Conservation (phyloP, 2,113 vertebrate genomes). For the Accipiter virgatus region DNA sequence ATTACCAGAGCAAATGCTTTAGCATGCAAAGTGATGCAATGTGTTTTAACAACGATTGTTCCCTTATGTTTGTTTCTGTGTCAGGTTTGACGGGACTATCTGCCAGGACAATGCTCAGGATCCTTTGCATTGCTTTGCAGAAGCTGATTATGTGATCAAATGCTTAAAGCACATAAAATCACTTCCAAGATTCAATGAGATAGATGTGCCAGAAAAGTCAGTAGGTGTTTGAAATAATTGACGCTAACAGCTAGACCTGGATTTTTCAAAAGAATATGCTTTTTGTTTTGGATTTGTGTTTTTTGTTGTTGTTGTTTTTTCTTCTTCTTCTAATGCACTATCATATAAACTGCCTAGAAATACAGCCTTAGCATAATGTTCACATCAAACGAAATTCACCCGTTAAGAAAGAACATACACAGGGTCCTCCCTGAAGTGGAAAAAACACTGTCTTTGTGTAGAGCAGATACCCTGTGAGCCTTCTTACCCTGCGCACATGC, state of each 20-base stretch:
- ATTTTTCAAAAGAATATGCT: slow-evolving; percentile 37
- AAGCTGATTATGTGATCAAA: slow-evolving; percentile 30
- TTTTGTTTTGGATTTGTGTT: neutral
- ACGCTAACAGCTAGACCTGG: neutral
- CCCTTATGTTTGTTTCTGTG: slow-evolving; percentile 35
- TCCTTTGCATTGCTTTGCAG: slow-evolving; percentile 1
- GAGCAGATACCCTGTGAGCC: neutral
- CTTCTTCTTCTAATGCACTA: neutral
- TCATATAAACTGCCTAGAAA: slow-evolving; percentile 20
- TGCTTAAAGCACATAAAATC: slow-evolving; percentile 30
- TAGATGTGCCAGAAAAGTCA: slow-evolving; percentile 45
- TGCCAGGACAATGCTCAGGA: slow-evolving; percentile 18
- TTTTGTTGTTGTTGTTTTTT: neutral
- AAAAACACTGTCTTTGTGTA: neutral
- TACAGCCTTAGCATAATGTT: slow-evolving; percentile 45
- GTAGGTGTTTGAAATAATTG: slow-evolving; percentile 45
- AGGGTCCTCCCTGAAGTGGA: neutral
- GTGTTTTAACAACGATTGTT: slow-evolving; percentile 54
- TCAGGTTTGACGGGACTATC: slow-evolving; percentile 28
- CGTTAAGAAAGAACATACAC: neutral
- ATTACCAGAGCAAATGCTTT: slow-evolving; percentile 55
- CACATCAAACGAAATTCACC: slow-evolving; percentile 48
- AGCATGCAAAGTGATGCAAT: slow-evolving; percentile 54
- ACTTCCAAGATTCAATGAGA: slow-evolving; percentile 3
- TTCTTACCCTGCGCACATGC: neutral